Base-by-base conservation (phyloP, 2,888 invertebrate genomes). In the Eristalis pertinax region DNA sequence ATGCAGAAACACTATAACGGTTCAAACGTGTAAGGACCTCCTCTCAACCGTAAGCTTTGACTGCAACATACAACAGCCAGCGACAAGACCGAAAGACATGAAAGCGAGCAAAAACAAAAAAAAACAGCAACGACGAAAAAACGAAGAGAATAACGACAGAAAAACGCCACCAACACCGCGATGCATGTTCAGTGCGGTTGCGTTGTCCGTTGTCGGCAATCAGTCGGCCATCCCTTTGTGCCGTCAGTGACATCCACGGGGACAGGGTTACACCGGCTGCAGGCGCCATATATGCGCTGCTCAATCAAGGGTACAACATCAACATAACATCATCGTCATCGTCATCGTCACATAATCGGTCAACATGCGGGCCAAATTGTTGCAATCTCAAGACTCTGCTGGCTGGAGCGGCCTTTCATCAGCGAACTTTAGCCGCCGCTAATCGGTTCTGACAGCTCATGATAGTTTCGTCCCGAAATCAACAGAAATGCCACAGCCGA, bases 401-500 rank as follows among this genome's bases (percentile, higher is more conserved):
- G 65, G 63, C 50, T 58, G 60, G 56, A 68, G 56, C 19, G 19
- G 19, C 86, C 78, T 83, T 83, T 86, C 86, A 86, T 83, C 78
- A 83, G 69, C 41, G 83, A 78, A 56, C 60, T 65, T 86, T 82
- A 41, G 78, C 56, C 73, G 74, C 69, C 70, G 82, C 75, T 86
- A 86, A 86, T 86, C 86, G 86, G 65, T 86, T 75, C 82, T 79
- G 86, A 86, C 86, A 86, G 86, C 83, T 75, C 63, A 86, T 86
- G 86, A 86, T 86, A 86, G 86, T 82, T 86, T 79, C 58, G 65
- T 68, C 19, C 72, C 22, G n/a, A 11, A 76, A 13, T 56, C 80
- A 63, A 10, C 41, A 43, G 38, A 82, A 43, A 19, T 41, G 8
- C 50, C 50, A 19, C 4, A 13, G 60, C 13, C 8, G 62, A 79